Base-by-base conservation (phyloP, 2,113 vertebrate genomes). In the Tricholaema leucomelas region DNA sequence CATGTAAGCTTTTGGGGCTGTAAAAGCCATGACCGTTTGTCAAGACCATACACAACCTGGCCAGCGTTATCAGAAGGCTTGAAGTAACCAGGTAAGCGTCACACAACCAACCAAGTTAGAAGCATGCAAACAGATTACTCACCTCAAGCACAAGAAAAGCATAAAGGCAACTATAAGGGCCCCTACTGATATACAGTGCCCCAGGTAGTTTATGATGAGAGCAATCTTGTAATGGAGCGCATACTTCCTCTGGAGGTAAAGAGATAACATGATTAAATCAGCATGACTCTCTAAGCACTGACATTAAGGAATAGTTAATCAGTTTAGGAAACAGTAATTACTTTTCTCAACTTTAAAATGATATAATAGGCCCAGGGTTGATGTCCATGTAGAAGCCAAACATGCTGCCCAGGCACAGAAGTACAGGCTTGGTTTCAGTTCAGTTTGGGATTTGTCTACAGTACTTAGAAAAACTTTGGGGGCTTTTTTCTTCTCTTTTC, bases 141-240 rank as follows among this genome's bases (percentile, higher is more conserved):
- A 99, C 99, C 99, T 98, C 96, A 99, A 98, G 96, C 98, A 98
- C 94, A 99, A 96, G 98, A 99, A 99, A 87, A 99, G 98, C 90
- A 99, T 92, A 97, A 99, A 99, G 96, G 99, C 99, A 31, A 98
- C 98, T 46, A 99, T 97, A 5, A 99, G 98, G 65, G 99, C 99
- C 36, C 98, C 98, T 78, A 99, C 95, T 13, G 99, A 99, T 91
- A 99, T 97, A 80, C 99, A 99, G 97, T 99, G 99, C 24, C 99
- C 99, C 91, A 99, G 97, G 98, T 99, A 99, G 98, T 99, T 99
- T 97, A 99, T 98, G 93, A 99, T 98, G 55, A 99, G 98, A 23
- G 99, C 99, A 25, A 99, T 96, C 93, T 98, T 99, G 97, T 99
- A 99, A 97, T 99, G 99, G 92, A 99, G 95, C 4, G 98, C 98